Evolutionary conservation across 2,113 vertebrate genomes (phyloP).

Genomic region (Saimiri boliviensis): DNA sequence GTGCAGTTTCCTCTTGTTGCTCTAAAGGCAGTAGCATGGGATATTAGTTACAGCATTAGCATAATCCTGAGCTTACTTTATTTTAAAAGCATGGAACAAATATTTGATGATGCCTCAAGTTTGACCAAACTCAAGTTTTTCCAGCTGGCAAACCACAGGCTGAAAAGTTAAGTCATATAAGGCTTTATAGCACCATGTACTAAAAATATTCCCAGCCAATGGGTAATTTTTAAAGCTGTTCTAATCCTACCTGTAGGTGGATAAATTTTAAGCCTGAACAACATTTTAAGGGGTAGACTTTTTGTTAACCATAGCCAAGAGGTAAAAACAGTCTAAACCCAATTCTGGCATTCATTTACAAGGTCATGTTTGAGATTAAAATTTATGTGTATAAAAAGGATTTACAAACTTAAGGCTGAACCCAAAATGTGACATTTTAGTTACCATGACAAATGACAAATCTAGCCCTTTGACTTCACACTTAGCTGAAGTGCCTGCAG

Average conservation of each 20-base stretch:
- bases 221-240: slow-evolving; percentile 62
- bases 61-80: slow-evolving; percentile 73
- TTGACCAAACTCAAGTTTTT: slow-evolving; percentile 74
- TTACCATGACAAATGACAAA: slow-evolving; percentile 31
- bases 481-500: neutral
- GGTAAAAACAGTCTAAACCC: slow-evolving; percentile 36
- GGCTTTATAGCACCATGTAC: slow-evolving; percentile 62
- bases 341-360: slow-evolving; percentile 33
- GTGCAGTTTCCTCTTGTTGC: slow-evolving; percentile 57
- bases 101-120: slow-evolving; percentile 79
- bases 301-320: slow-evolving; percentile 51
- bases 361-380: slow-evolving; percentile 55
- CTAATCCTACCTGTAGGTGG: slow-evolving; percentile 57
- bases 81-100: slow-evolving; percentile 78
- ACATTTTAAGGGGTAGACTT: slow-evolving; percentile 48
- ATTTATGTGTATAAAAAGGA: slow-evolving; percentile 25
- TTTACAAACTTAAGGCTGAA: slow-evolving; percentile 23
- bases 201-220: slow-evolving; percentile 67
- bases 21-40: slow-evolving; percentile 67
- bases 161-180: slow-evolving; percentile 79
- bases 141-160: slow-evolving; percentile 78
- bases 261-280: slow-evolving; percentile 54
- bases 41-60: slow-evolving; percentile 67
- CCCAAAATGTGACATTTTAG: slow-evolving; percentile 16
- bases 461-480: neutral